Conservation (phyloP, 2,113 vertebrate genomes). For the Coptodon bakossiorum region DNA sequence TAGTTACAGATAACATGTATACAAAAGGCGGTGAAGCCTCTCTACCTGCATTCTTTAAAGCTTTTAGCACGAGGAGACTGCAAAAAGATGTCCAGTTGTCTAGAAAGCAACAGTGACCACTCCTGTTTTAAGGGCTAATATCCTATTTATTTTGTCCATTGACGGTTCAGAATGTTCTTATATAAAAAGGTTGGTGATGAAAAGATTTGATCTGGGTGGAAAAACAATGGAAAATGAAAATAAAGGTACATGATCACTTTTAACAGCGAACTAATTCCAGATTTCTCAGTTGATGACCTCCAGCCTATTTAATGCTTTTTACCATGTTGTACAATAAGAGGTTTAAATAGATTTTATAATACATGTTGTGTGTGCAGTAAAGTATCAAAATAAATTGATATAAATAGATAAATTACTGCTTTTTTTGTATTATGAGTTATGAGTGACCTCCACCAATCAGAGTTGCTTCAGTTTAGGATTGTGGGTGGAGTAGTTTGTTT, state of each 20-base stretch:
- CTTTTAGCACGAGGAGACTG: neutral
- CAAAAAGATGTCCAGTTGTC: neutral
- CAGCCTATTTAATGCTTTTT: neutral
- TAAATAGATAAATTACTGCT: neutral
- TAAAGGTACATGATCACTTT: neutral
- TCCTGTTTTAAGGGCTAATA: neutral
- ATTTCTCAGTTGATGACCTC: rapidly evolving
- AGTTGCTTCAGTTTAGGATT: neutral
- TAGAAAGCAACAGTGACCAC: neutral
- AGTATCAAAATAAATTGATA: neutral
- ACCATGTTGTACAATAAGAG: neutral
- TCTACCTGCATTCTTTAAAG: neutral
- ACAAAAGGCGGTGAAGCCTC: neutral
- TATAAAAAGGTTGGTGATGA: neutral
- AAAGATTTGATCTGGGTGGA: neutral
- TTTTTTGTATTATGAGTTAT: too few relatives aligned
- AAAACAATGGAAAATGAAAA: neutral
- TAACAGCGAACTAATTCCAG: neutral
- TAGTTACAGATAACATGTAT: neutral
- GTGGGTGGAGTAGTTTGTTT: neutral
- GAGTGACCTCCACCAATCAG: neutral
- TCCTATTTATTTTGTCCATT: neutral
- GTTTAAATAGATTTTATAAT: neutral
- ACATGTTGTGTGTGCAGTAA: neutral
- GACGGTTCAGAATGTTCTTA: neutral